These are phyloP conservation scores for Xerus rutilus DNA, from an alignment of 2,797 vertebrate genomes.

Conservation along the genomic window DNA sequence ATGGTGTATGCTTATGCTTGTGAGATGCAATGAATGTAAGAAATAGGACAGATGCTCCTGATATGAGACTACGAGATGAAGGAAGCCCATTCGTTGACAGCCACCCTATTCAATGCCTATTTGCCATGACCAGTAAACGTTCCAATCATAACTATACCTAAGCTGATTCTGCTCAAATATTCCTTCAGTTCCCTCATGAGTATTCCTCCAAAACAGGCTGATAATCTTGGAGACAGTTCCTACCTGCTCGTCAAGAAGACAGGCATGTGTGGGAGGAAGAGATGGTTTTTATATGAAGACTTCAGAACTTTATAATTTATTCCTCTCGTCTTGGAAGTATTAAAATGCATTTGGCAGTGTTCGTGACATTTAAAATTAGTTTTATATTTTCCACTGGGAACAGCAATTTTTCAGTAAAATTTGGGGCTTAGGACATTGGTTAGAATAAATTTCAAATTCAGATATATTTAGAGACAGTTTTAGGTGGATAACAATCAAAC, in stretches of 20 bases:
- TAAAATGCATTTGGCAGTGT: constrained; percentile 75
- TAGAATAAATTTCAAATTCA: constrained; percentile 64
- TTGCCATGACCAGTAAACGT: constrained; percentile 27
- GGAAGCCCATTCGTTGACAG: neutral
- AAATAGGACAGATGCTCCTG: neutral
- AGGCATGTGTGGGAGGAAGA: constrained; percentile 71
- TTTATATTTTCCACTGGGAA: constrained; percentile 67
- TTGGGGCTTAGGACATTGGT: constrained; percentile 25
- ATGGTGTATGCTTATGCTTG: constrained; percentile 3
- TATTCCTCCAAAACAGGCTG: constrained; percentile 36
- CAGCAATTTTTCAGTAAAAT: constrained; percentile 71
- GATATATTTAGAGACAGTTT: constrained; percentile 70
- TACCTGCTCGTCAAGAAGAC: constrained; percentile 76
- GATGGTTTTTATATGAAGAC: constrained; percentile 66
- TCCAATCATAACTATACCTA: neutral
- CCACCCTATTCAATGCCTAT: neutral
- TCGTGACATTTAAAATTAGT: constrained; percentile 77
- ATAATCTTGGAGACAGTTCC: constrained; percentile 50
- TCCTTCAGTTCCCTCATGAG: constrained; percentile 42
- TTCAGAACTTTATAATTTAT: constrained; percentile 78
- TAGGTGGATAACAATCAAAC: constrained; percentile 52
- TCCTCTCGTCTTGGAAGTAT: constrained; percentile 74
- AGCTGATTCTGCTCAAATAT: neutral
- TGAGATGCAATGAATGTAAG: neutral
- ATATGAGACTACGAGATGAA: neutral